A percentile compares a stretch with the other conserved stretches of the same genome.
phyloP scores from a whole-genome alignment of 2,797 vertebrate genomes.

The Falco novaeseelandiae region DNA sequence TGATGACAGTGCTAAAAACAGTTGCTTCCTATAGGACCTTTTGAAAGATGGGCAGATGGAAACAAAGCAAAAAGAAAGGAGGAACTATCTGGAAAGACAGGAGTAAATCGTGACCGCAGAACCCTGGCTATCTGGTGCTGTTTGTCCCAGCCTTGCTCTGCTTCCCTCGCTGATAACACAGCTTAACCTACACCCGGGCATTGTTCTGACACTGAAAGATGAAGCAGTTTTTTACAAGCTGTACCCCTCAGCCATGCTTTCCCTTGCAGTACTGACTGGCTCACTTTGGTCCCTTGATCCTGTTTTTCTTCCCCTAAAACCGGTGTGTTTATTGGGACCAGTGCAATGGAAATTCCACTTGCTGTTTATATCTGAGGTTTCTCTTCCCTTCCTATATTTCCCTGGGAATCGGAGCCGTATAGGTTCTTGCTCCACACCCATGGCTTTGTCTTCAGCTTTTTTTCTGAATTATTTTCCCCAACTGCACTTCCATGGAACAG shows the following conservation, averaged over 20 bases:
- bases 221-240: background rate
- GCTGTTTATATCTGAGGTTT: constrained; percentile 65
- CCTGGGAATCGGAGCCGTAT: constrained; percentile 45
- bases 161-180: constrained; percentile 70
- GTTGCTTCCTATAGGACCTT: background rate
- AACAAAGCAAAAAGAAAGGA: constrained; percentile 23
- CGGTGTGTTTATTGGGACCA: constrained; percentile 60
- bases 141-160: constrained; percentile 41
- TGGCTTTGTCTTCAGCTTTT: constrained; percentile 26
- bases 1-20: background rate
- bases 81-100: background rate
- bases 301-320: constrained; percentile 65
- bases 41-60: background rate
- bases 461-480: constrained; percentile 51
- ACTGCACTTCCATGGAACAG: constrained; percentile 72
- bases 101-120: background rate
- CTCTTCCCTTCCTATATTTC: constrained; percentile 42
- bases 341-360: constrained; percentile 72
- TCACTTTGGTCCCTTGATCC: constrained; percentile 65
- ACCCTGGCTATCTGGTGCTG: background rate
- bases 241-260: constrained; percentile 27
- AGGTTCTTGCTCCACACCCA: constrained; percentile 63
- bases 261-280: constrained; percentile 54
- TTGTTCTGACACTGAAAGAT: constrained; percentile 70
- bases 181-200: constrained; percentile 62